Evolutionary conservation across 2,888 invertebrate species (phyloP).

Genomic region (Trypoxylon attenuatum): DNA sequence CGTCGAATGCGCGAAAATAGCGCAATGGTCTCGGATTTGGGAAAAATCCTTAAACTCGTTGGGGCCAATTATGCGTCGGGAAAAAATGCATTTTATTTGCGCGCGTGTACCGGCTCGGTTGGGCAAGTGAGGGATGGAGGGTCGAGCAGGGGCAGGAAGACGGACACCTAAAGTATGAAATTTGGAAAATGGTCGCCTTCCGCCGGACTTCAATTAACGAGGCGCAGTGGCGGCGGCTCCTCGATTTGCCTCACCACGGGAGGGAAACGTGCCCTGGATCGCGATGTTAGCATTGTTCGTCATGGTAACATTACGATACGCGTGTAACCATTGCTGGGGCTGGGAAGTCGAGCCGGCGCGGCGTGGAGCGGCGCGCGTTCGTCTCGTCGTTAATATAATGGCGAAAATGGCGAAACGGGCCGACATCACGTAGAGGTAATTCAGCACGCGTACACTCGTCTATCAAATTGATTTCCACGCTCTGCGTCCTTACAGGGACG

Average conservation of each 20-base stretch:
- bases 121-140: background rate
- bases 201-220: conserved; percentile 54
- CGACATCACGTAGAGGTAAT: conserved; percentile 75
- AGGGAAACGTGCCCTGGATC: conserved; percentile 66
- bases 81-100: conserved; percentile 17
- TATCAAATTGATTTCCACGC: conserved; percentile 73
- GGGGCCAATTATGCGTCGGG: conserved; percentile 5
- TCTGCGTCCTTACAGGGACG: conserved; percentile 53
- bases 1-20: background rate
- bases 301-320: conserved; percentile 60
- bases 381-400: conserved; percentile 72
- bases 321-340: conserved; percentile 47
- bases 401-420: conserved; percentile 72
- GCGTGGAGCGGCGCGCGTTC: conserved; percentile 38
- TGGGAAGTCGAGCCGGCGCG: conserved; percentile 47
- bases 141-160: conserved; percentile 15
- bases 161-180: conserved; percentile 34
- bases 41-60: background rate
- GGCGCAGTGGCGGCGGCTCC: conserved; percentile 35
- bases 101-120: background rate
- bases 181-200: conserved; percentile 53
- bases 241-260: conserved; percentile 44
- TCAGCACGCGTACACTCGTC: conserved; percentile 72
- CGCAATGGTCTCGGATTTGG: too few relatives aligned
- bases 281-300: conserved; percentile 61